phyloP scores from a whole-genome alignment of 2,888 invertebrate genomes.

The Hipparchia sbordonii region DNA sequence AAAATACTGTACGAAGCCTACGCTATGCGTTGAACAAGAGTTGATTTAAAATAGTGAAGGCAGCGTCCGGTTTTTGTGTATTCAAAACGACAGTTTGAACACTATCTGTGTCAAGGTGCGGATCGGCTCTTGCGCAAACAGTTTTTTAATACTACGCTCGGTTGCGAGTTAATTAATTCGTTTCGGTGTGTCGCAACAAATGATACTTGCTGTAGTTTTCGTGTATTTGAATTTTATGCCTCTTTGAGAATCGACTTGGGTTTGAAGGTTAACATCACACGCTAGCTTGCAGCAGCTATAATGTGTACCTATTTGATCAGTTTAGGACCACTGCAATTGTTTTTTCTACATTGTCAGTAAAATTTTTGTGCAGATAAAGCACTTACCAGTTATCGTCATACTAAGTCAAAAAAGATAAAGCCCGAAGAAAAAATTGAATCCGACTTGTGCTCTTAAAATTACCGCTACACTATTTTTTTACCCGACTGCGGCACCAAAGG shows the following conservation, averaged over 20 bases:
- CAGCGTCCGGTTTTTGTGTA: conserved; percentile 82
- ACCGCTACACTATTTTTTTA: too few relatives aligned
- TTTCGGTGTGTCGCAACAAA: conserved; percentile 77
- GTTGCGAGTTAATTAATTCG: conserved; percentile 82
- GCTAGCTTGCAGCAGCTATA: conserved; percentile 13
- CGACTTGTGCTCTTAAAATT: too few relatives aligned
- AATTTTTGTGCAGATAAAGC: background rate
- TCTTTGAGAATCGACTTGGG: conserved; percentile 36
- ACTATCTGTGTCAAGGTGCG: conserved; percentile 81
- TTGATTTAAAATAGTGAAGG: conserved; percentile 63
- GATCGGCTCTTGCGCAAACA: conserved; percentile 80
- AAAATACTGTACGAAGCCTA: conserved; percentile 14
- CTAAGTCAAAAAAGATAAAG: too few relatives aligned
- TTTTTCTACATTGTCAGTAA: background rate
- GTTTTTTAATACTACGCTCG: conserved; percentile 79
- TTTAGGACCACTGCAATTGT: too few relatives aligned
- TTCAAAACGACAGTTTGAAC: conserved; percentile 81
- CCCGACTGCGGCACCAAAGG: too few relatives aligned
- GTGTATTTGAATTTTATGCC: conserved; percentile 50
- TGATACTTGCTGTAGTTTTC: conserved; percentile 70
- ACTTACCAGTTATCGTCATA: too few relatives aligned
- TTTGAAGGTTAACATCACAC: conserved; percentile 27
- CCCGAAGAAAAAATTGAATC: too few relatives aligned
- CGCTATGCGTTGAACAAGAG: conserved; percentile 41
- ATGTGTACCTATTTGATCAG: background rate